phyloP scores from a whole-genome alignment of 2,888 invertebrate genomes.

The Habrosyne pyritoides region DNA sequence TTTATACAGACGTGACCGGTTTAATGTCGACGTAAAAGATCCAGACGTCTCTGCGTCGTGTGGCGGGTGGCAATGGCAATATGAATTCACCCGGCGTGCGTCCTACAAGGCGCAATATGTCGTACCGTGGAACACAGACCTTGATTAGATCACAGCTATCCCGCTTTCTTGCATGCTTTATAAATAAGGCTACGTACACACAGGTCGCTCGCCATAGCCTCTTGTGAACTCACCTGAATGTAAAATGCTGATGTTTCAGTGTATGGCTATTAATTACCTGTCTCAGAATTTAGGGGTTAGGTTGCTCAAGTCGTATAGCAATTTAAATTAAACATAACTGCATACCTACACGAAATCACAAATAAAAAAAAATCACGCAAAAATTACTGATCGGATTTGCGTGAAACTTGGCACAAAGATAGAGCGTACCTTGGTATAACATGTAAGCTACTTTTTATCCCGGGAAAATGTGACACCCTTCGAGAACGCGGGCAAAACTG shows the following conservation, averaged over 20 bases:
- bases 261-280: background rate
- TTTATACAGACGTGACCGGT: conserved; percentile 22
- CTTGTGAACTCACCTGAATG: background rate
- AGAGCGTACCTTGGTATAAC: no score
- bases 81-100: conserved; percentile 33
- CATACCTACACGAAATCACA: no score
- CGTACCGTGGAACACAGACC: conserved; percentile 15
- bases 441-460: no score
- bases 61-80: conserved; percentile 13
- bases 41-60: background rate
- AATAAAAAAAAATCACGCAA: no score
- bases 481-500: no score
- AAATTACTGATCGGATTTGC: no score
- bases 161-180: conserved; percentile 21
- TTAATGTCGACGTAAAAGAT: conserved; percentile 50
- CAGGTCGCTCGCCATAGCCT: background rate
- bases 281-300: no score
- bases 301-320: no score
- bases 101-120: conserved; percentile 43
- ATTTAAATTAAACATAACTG: no score
- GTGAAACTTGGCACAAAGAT: no score
- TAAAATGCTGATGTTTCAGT: background rate
- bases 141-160: conserved; percentile 29
- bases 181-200: conserved; percentile 1
- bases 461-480: no score